These are phyloP conservation scores for Ammodytes marinus DNA, from an alignment of 2,113 vertebrate species.

Conservation along the genomic window DNA sequence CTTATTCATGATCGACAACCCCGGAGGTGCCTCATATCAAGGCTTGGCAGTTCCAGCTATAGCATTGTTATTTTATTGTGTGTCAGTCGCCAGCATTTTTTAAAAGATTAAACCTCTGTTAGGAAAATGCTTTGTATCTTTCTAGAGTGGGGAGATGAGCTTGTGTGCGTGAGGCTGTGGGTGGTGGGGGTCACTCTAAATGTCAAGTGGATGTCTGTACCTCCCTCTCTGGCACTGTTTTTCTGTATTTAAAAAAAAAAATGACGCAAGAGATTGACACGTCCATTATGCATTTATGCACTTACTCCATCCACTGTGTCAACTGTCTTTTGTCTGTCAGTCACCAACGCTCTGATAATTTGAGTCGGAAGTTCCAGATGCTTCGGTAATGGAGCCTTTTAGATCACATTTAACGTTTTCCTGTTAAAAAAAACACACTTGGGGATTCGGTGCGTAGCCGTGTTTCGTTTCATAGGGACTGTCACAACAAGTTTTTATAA, in stretches of 20 bases:
- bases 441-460: background rate
- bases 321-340: slow-evolving; percentile 31
- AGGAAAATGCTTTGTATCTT: slow-evolving; percentile 22
- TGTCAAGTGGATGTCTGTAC: slow-evolving; percentile 60
- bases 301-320: background rate
- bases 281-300: slow-evolving; percentile 17
- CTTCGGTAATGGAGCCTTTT: slow-evolving; percentile 14
- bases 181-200: slow-evolving; percentile 47
- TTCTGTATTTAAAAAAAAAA: slow-evolving; percentile 15
- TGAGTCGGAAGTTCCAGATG: background rate
- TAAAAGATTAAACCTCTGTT: slow-evolving; percentile 45
- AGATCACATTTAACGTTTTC: slow-evolving; percentile 3
- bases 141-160: slow-evolving; percentile 12
- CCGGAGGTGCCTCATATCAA: slow-evolving; percentile 47
- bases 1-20: slow-evolving; percentile 62
- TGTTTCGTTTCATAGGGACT: slow-evolving; percentile 2
- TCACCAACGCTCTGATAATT: slow-evolving; percentile 13
- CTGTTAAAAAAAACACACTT: slow-evolving; percentile 32
- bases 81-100: slow-evolving; percentile 29
- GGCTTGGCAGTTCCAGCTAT: slow-evolving; percentile 18
- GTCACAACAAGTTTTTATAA: slow-evolving; percentile 16
- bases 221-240: background rate
- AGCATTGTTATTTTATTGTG: slow-evolving; percentile 17
- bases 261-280: slow-evolving; percentile 15
- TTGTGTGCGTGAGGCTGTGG: slow-evolving; percentile 29